phyloP scores from a whole-genome alignment of 2,113 vertebrate genomes.

The Larimichthys polyactis region DNA sequence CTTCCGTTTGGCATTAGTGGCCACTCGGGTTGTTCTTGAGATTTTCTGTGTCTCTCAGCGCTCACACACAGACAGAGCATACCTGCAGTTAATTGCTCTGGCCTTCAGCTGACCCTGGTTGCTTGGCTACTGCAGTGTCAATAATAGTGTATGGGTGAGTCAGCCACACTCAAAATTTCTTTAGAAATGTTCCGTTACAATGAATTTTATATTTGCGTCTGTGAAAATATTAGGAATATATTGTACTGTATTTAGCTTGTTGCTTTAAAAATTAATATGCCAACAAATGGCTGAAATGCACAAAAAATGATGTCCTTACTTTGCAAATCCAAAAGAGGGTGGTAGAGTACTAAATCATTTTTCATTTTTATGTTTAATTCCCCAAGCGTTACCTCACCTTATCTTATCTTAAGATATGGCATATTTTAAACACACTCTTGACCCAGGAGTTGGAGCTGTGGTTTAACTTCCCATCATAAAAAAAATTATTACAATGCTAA shows the following conservation, averaged over 20 bases:
- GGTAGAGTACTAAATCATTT: conserved; percentile 17
- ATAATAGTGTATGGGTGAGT: too few relatives aligned
- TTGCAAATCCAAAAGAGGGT: conserved; percentile 40
- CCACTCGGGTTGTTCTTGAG: too few relatives aligned
- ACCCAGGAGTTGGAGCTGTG: conserved; percentile 11
- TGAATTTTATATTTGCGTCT: too few relatives aligned
- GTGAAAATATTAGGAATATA: neutral
- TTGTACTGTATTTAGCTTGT: neutral
- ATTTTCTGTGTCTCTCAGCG: too few relatives aligned
- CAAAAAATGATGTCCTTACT: neutral
- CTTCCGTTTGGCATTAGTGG: too few relatives aligned
- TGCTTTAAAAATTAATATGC: neutral
- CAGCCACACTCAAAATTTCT: too few relatives aligned
- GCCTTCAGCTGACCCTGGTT: too few relatives aligned
- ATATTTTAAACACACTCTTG: conserved; percentile 35
- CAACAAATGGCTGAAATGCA: neutral
- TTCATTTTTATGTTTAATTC: neutral
- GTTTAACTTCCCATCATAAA: conserved; percentile 26
- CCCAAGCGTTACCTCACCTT: conserved; percentile 19
- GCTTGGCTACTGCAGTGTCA: too few relatives aligned
- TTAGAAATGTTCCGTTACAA: neutral
- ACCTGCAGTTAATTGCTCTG: too few relatives aligned
- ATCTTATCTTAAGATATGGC: conserved; percentile 41
- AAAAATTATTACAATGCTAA: conserved; percentile 17
- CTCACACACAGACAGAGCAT: too few relatives aligned